Base-by-base conservation (phyloP, 2,888 invertebrate species). In the Drosophila incognita region DNA sequence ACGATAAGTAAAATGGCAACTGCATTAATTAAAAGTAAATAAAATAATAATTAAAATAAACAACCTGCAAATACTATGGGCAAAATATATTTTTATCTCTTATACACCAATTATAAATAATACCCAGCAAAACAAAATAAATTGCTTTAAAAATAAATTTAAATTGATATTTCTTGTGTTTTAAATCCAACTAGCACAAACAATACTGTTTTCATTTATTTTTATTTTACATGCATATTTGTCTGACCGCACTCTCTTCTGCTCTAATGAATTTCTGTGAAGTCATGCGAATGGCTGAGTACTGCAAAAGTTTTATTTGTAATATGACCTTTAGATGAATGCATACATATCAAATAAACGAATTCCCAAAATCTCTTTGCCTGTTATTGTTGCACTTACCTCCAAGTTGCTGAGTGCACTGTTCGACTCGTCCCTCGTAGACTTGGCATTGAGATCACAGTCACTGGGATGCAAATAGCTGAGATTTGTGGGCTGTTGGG, bases 401-500 rank as follows among this genome's bases (percentile, higher is more conserved):
- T 93, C 93, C 69, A 93, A 84, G 87, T 93, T 93, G 87, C 93
- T 94, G 48, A 93, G 91, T 7, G 93, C 93, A 82, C 93, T 93
- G 73, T 92, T 93, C 33, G 92, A 92, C 74, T 93, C 92, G 74
- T 93, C 93, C 54, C 93, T 90, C 42, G 92, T 91, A 54, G 93
- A 90, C 29, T 92, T 93, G 46, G 90, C 70, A 60, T 91, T 92
- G 38, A 94, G 89, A 83, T 95, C 95, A 64, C 94, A 94, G 80
- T 95, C 95, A 59, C 94, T 95, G 8, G 95, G 95, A 91, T 95
- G 95, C 80, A 95, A 91, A 82, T 94, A 94, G 91, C 94, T 95
- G 75, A 94, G 93, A 90, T 95, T 96, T 48, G 95, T 95, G 60
- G 95, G 94, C 91, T 96, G 96, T 0, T 96, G 96, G 2, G 96